Conservation (phyloP, 2,888 invertebrate species). For the Tupiocoris notatus region DNA sequence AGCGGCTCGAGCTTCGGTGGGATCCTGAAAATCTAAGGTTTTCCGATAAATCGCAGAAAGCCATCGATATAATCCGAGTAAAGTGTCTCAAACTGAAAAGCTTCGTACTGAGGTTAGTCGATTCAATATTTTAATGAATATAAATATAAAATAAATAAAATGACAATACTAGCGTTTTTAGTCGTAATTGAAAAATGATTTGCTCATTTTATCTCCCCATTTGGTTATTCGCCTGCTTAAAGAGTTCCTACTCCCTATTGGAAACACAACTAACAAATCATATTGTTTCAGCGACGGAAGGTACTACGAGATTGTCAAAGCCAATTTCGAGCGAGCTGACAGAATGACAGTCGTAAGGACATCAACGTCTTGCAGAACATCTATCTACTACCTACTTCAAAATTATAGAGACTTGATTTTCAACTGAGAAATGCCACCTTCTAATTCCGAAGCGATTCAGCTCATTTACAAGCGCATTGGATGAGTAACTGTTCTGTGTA, state of each 20-base stretch:
- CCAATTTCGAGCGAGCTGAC: slow-evolving; percentile 98
- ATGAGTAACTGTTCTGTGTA: too few relatives aligned
- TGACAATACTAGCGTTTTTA: neutral
- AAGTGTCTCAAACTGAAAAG: slow-evolving; percentile 91
- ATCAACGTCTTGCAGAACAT: slow-evolving; percentile 92
- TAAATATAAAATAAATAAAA: neutral
- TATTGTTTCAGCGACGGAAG: slow-evolving; percentile 85
- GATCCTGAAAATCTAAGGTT: slow-evolving; percentile 97
- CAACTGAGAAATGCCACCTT: slow-evolving; percentile 75
- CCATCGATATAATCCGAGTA: slow-evolving; percentile 94
- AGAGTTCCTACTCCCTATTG: too few relatives aligned
- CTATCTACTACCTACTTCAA: slow-evolving; percentile 86
- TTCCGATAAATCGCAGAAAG: slow-evolving; percentile 99
- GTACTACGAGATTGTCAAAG: slow-evolving; percentile 98
- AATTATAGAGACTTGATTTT: slow-evolving; percentile 95
- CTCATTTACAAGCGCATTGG: too few relatives aligned
- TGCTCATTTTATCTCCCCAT: too few relatives aligned
- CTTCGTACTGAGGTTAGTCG: slow-evolving; percentile 78
- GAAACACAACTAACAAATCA: too few relatives aligned
- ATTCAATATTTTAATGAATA: neutral
- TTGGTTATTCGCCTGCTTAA: too few relatives aligned
- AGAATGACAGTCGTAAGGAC: slow-evolving; percentile 94
- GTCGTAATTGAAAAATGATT: too few relatives aligned
- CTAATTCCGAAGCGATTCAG: too few relatives aligned
- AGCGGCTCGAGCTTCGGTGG: slow-evolving; percentile 94